Conservation (phyloP, 2,888 invertebrate species). For the Cremastobaeus sp. region DNA sequence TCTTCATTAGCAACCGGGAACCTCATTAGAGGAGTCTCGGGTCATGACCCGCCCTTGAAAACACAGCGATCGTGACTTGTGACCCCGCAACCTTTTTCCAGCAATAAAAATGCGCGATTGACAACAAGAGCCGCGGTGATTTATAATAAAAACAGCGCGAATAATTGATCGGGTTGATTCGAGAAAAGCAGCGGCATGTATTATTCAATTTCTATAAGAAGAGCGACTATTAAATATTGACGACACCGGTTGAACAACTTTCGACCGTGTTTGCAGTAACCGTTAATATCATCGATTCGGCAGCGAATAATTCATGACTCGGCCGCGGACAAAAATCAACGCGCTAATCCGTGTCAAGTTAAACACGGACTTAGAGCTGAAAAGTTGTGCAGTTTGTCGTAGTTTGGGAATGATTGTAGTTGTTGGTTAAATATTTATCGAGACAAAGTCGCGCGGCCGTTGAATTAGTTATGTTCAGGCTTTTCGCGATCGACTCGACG, state of each 20-base stretch:
- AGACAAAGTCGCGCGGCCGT: too few relatives aligned
- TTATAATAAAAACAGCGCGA: neutral
- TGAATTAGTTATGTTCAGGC: too few relatives aligned
- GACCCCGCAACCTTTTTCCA: neutral
- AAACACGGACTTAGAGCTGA: conserved; percentile 19
- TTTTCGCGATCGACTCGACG: too few relatives aligned
- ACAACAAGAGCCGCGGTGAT: too few relatives aligned
- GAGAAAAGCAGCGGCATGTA: too few relatives aligned
- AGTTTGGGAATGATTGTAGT: conserved; percentile 11
- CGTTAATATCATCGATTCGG: conserved; percentile 32
- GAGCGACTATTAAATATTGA: conserved; percentile 14
- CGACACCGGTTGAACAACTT: neutral
- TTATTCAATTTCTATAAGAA: too few relatives aligned
- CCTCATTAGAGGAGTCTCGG: conserved; percentile 38
- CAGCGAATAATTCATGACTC: conserved; percentile 38
- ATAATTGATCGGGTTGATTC: too few relatives aligned
- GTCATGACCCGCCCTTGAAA: conserved; percentile 47
- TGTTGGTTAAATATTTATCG: conserved; percentile 20
- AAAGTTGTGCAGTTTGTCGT: conserved; percentile 16
- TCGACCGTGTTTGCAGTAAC: neutral
- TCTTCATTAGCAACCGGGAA: conserved; percentile 23
- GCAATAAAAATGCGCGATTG: neutral
- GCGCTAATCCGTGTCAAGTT: conserved; percentile 28
- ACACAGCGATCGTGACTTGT: conserved; percentile 19
- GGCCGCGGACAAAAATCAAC: conserved; percentile 19